Evolutionary conservation across 2,888 invertebrate species (phyloP).

Genomic region (Drosophila recens): DNA sequence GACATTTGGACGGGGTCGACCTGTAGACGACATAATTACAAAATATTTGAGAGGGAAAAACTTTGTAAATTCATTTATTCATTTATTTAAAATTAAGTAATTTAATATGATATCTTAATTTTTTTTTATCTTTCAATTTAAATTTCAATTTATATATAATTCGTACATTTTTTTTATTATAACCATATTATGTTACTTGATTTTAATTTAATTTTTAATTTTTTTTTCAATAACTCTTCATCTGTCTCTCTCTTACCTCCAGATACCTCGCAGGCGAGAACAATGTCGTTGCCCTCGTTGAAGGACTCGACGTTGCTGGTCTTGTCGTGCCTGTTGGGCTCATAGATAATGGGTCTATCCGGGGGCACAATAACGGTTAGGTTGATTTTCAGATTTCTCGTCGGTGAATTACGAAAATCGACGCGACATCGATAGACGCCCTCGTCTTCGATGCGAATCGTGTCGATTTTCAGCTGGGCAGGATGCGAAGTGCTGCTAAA

Average conservation of each 20-base stretch:
- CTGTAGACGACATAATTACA: slow-evolving; percentile 83
- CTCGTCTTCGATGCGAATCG: slow-evolving; percentile 88
- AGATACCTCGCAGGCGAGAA: slow-evolving; percentile 92
- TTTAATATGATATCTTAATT: no score
- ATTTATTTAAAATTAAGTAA: no score
- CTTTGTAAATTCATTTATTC: no score
- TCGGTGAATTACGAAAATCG: slow-evolving; percentile 91
- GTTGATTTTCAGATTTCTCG: slow-evolving; percentile 90
- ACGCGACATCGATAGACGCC: slow-evolving; percentile 91
- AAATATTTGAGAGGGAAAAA: no score
- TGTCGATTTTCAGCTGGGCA: slow-evolving; percentile 90
- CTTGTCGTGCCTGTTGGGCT: slow-evolving; percentile 91
- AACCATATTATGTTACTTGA: no score
- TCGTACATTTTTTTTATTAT: no score
- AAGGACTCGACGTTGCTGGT: slow-evolving; percentile 92
- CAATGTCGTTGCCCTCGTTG: slow-evolving; percentile 93
- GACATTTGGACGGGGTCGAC: slow-evolving; percentile 91
- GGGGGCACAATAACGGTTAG: slow-evolving; percentile 93
- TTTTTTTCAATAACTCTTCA: no score
- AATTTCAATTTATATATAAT: no score
- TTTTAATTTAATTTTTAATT: no score
- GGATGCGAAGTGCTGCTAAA: slow-evolving; percentile 93
- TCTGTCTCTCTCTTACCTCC: slow-evolving; percentile 88
- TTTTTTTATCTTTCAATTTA: no score
- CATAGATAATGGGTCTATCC: slow-evolving; percentile 92